phyloP scores from a whole-genome alignment of 2,888 invertebrate species.

The Amphipyra berbera region DNA sequence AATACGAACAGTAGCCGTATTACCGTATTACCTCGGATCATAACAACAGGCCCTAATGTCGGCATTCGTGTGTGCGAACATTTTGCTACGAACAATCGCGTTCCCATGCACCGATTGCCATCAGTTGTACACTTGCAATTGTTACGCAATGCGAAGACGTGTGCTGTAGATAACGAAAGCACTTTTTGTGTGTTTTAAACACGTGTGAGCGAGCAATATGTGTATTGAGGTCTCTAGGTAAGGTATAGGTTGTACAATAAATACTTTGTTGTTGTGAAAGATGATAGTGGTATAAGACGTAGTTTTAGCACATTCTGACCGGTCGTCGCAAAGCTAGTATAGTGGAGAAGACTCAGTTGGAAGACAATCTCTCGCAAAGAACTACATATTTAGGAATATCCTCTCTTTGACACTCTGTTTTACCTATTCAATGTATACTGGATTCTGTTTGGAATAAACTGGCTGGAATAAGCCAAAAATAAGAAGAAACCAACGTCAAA shows the following conservation, averaged over 20 bases:
- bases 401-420: too few relatives aligned
- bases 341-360: too few relatives aligned
- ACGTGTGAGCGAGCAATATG: constrained; percentile 85
- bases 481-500: too few relatives aligned
- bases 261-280: constrained; percentile 38
- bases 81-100: constrained; percentile 72
- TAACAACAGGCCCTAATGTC: constrained; percentile 68
- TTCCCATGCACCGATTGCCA: constrained; percentile 86
- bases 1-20: constrained; percentile 64
- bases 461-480: too few relatives aligned
- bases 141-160: constrained; percentile 85
- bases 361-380: too few relatives aligned
- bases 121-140: constrained; percentile 81
- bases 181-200: constrained; percentile 78
- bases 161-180: constrained; percentile 81
- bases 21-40: constrained; percentile 76
- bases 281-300: neutral
- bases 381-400: too few relatives aligned
- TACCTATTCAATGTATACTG: too few relatives aligned
- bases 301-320: too few relatives aligned
- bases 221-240: constrained; percentile 75
- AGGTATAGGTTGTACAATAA: constrained; percentile 37
- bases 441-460: too few relatives aligned
- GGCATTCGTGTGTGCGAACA: constrained; percentile 85
- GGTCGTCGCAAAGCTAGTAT: too few relatives aligned